Evolutionary conservation across 1,140 invertebrate species (phyloP), one percentile per base, ranked within the genome.

Genomic region (Nomia melanderi): DNA sequence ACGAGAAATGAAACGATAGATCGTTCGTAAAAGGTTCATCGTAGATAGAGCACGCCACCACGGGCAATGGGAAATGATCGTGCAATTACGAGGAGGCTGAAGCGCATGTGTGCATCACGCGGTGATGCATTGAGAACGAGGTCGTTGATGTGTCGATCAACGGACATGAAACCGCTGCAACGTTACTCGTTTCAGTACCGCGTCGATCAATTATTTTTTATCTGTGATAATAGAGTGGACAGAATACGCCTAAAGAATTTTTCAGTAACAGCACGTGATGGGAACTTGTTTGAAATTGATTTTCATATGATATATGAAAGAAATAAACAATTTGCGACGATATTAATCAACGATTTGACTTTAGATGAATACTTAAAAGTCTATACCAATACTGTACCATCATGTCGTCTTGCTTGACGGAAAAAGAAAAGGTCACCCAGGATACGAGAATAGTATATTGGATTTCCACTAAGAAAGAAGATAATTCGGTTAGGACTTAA

Each of bases 81-180:
- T 75, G 73, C 73, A 75, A 75, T 75, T 75, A 39, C 64, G 54
- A 69, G 36, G 53, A 74, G 72, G 41, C 50, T 69, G 31, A 69
- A 75, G 73, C 69, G 73, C 54, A 59, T 44, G 41, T 59, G 64
- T 75, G 73, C 64, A 75, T 75, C 73, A 44, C 39, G 29, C 54
- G 23, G 73, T 47, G 73, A 75, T 75, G 73, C 73, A 75, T 75
- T 69, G 64, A 69, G 73, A 75, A 33, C 73, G 64, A 75, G 73
- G 73, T 75, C 73, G 73, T 69, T 44, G 11, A 75, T 67, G 50
- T 59, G 64, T 67, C 73, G 72, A 75, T 74, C 72, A 44, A 74
- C 72, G 25, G 47, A 69, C 39, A 36, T 31, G 64, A 69, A 75
- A 75, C 54, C 36, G 64, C 36, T 29, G 54, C n/a, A n/a, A 75